Percentiles rank a stretch among this genome's conserved stretches.
These are phyloP conservation scores for Centropyge bicolor DNA, from an alignment of 2,797 vertebrate species.

Conservation along the genomic window DNA sequence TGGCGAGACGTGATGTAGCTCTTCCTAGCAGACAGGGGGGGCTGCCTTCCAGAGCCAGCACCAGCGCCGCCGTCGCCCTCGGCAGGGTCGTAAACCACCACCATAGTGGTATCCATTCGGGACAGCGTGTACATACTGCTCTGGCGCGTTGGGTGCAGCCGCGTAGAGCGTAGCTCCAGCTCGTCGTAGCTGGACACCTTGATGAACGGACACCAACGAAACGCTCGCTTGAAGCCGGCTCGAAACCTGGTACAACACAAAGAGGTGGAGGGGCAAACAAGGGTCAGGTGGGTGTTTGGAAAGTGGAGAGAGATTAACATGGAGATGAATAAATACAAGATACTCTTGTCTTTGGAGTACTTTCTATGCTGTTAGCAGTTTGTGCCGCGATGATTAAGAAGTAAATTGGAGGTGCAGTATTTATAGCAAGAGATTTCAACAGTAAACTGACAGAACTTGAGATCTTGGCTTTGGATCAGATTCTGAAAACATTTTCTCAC, in stretches of 20 bases:
- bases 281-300: background rate
- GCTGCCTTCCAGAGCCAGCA: conserved; percentile 39
- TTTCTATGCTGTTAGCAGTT: background rate
- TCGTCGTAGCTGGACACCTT: conserved; percentile 93
- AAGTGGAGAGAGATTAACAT: background rate
- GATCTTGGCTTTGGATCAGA: background rate
- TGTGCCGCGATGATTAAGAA: background rate
- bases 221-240: conserved; percentile 94
- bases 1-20: conserved; percentile 78
- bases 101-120: conserved; percentile 91
- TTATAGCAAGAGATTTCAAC: background rate
- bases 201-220: conserved; percentile 97
- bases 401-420: conserved; percentile 1
- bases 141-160: conserved; percentile 89
- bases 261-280: background rate
- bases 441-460: background rate
- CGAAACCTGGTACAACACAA: conserved; percentile 86
- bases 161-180: conserved; percentile 91
- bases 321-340: background rate
- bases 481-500: background rate
- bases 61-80: conserved; percentile 75
- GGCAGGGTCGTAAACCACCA: conserved; percentile 80
- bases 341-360: background rate
- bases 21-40: conserved; percentile 73
- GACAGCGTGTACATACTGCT: conserved; percentile 95